Percentiles rank a stretch among this genome's conserved stretches.
Conservation (phyloP, 2,113 vertebrate species). For the Kryptolebias marmoratus region DNA sequence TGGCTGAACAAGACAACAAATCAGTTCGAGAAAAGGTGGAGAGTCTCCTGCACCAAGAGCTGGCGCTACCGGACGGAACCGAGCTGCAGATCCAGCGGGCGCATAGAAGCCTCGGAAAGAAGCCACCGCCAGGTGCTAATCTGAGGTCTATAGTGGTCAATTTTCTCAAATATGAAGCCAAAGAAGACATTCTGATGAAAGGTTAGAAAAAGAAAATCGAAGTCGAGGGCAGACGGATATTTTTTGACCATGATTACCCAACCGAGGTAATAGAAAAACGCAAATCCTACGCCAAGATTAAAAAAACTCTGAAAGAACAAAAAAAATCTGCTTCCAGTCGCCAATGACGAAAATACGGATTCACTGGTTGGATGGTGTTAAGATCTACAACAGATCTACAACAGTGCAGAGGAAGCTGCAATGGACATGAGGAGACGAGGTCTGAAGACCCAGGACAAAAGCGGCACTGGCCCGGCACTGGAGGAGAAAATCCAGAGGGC, state of each 20-base stretch:
- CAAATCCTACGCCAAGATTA: not conserved
- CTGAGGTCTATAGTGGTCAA: not conserved
- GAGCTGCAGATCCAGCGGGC: not conserved
- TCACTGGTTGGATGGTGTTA: not conserved
- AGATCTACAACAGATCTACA: not conserved
- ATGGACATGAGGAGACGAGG: not conserved
- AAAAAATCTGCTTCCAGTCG: not conserved
- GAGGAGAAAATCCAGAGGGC: not conserved
- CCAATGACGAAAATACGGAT: not conserved
- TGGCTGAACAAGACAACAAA: not conserved
- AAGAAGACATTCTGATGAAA: not conserved
- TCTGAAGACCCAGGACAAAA: not conserved
- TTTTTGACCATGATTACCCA: conserved; percentile 1
- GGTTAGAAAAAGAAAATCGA: not conserved
- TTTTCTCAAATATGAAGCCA: not conserved
- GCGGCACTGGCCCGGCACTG: not conserved
- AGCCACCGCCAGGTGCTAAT: not conserved
- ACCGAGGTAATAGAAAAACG: conserved; percentile 2
- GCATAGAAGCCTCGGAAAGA: not conserved
- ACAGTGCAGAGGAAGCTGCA: not conserved
- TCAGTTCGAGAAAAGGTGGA: not conserved
- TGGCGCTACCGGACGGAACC: not conserved
- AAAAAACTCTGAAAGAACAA: not conserved
- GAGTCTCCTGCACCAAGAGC: not conserved
- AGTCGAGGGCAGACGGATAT: not conserved